A percentile compares a stretch with the other conserved stretches of the same genome.
phyloP scores from a whole-genome alignment of 1,140 invertebrate species.

The Nephotettix cincticeps region DNA sequence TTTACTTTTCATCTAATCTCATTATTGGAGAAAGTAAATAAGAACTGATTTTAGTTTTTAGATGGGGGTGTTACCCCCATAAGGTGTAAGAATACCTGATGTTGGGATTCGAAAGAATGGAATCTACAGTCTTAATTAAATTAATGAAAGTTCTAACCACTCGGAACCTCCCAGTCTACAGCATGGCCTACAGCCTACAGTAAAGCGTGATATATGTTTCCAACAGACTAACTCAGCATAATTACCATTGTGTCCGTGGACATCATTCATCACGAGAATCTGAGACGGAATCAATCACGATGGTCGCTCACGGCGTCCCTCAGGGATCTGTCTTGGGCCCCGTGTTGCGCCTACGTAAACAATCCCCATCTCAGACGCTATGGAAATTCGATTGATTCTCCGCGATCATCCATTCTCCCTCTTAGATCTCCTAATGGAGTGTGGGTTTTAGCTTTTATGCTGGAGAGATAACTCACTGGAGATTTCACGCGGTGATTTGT shows the following conservation, averaged over 20 bases:
- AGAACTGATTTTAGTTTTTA: too few species aligned
- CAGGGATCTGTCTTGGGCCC: background rate
- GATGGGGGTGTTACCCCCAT: too few species aligned
- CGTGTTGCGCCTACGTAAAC: background rate
- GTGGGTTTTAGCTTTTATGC: too few species aligned
- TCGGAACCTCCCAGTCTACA: background rate
- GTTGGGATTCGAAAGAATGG: too few species aligned
- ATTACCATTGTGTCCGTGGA: slow-evolving; percentile 3
- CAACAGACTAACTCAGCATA: background rate
- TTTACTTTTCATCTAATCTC: too few species aligned
- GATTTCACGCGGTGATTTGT: too few species aligned
- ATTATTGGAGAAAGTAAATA: too few species aligned
- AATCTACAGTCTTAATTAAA: too few species aligned
- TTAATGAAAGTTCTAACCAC: too few species aligned
- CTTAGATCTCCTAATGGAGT: background rate
- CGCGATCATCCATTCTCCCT: background rate
- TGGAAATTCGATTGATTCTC: background rate
- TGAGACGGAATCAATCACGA: background rate
- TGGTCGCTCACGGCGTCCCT: background rate
- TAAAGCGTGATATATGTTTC: background rate
- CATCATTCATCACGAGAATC: background rate
- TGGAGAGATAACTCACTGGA: too few species aligned
- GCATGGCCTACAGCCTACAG: background rate
- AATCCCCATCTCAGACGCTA: background rate
- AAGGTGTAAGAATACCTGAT: too few species aligned